Evolutionary conservation across 1,140 invertebrate genomes (phyloP), one percentile per base, ranked within the genome.

Genomic region (Agraylea sexmaculata): DNA sequence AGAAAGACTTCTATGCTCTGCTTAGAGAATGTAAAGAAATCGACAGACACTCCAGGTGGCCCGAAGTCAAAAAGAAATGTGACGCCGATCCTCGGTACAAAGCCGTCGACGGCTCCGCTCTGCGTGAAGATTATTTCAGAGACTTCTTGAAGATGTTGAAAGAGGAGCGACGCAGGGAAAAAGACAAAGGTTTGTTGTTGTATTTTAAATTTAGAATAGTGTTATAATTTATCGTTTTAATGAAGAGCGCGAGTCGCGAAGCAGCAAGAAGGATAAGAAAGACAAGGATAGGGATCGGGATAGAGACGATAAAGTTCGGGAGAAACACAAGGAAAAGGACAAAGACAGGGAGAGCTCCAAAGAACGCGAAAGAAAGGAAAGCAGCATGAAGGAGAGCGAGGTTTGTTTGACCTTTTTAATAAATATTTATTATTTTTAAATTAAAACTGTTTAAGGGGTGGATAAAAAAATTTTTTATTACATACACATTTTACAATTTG

Each of bases 61-160:
- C 79, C 29, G 90, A 96, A 42, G 80, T 86, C 11, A 97, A 97
- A 68, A 93, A 96, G 63, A 86, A 85, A 52, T 69, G 98, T 21
- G 90, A 96, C 53, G 65, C 72, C 6, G 94, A 98, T 66, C 60
- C 81, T 22, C 73, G 93, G 16, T 99, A 96, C 64, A 87, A 92
- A 56, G 77, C 82, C 10, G 83, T 98, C 2, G 92, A 97, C 20
- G 88, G 86, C n/a, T 81, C 84, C 37, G 71, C 74, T 1, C 69
- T 83, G 27, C 69, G 90, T 1, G 94, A 99, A 65, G 92, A 98
- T 60, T 90, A 87, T 72, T 99, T 97, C 62, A 75, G 85, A 42
- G 91, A 95, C 58, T 93, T 88, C 59, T 71, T 89, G 44, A 79
- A 83, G 50, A 68, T 80, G 16, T 59, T 88, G 31, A 90, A 89